Evolutionary conservation across 1,140 invertebrate genomes (phyloP).

Genomic region (Scaptodrosophila lebanonensis): DNA sequence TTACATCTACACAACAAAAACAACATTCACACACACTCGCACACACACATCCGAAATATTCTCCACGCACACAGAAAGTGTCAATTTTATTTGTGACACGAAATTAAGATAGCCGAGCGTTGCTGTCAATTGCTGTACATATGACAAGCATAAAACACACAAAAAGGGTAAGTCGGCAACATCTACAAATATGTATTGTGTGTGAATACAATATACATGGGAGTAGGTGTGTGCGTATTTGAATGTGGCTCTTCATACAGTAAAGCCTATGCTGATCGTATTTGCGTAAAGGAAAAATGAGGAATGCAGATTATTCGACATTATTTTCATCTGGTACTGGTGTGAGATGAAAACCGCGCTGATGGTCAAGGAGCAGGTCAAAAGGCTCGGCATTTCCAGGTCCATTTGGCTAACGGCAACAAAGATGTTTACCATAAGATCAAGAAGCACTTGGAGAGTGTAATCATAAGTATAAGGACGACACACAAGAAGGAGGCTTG

Average conservation of each 20-base stretch:
- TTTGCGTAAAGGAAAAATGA: conserved; percentile 7
- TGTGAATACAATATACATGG: not conserved
- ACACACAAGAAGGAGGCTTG: too few species aligned
- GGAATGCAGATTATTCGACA: too few species aligned
- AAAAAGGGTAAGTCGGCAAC: conserved; percentile 6
- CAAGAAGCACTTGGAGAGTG: too few species aligned
- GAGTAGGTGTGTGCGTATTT: too few species aligned
- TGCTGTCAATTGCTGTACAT: conserved; percentile 57
- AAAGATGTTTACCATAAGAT: too few species aligned
- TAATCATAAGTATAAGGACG: too few species aligned
- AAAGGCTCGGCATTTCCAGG: too few species aligned
- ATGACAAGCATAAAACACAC: conserved; percentile 57
- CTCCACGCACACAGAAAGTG: conserved; percentile 28
- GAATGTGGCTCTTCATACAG: conserved; percentile 23
- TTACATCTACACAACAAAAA: not conserved
- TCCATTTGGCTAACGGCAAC: too few species aligned
- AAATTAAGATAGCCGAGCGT: conserved; percentile 66
- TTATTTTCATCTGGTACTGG: too few species aligned
- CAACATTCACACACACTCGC: conserved; percentile 11
- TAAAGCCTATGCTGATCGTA: conserved; percentile 12
- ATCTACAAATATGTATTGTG: not conserved
- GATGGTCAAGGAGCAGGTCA: too few species aligned
- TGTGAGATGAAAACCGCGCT: too few species aligned
- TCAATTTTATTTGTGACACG: conserved; percentile 64
- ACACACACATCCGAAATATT: conserved; percentile 22